A percentile compares a stretch with the other conserved stretches of the same genome.
Conservation (phyloP, 2,797 vertebrate species). For the Tokudaia muenninki region DNA sequence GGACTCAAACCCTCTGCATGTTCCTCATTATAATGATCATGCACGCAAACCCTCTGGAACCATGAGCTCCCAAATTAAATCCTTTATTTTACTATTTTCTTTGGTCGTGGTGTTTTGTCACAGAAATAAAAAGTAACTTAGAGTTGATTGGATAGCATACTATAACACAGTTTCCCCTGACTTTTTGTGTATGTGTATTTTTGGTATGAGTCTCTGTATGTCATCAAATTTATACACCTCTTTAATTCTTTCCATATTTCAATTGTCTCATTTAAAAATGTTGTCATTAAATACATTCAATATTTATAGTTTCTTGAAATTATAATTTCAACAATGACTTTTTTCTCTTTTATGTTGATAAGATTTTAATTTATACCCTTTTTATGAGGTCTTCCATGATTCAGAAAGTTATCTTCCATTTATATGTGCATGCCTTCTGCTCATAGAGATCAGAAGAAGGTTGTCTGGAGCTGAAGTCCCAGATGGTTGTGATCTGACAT, state of each 20-base stretch:
- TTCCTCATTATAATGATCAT: not conserved
- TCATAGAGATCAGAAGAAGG: not conserved
- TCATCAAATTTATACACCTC: not conserved
- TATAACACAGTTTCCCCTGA: not conserved
- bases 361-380: not conserved
- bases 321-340: not conserved
- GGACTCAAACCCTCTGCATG: not conserved
- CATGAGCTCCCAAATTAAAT: not conserved
- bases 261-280: not conserved
- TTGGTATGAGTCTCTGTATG: not conserved
- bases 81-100: not conserved
- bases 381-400: not conserved
- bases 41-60: not conserved
- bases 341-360: conserved; percentile 14
- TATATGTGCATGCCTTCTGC: not conserved
- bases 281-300: not conserved
- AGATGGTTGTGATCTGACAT: not conserved
- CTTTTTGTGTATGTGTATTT: not conserved
- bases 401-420: not conserved
- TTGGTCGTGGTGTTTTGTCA: not conserved
- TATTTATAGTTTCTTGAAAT: not conserved
- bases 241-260: not conserved
- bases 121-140: not conserved
- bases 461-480: not conserved
- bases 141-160: not conserved